Conservation (phyloP, 2,113 vertebrate genomes). For the Engystomops pustulosus region DNA sequence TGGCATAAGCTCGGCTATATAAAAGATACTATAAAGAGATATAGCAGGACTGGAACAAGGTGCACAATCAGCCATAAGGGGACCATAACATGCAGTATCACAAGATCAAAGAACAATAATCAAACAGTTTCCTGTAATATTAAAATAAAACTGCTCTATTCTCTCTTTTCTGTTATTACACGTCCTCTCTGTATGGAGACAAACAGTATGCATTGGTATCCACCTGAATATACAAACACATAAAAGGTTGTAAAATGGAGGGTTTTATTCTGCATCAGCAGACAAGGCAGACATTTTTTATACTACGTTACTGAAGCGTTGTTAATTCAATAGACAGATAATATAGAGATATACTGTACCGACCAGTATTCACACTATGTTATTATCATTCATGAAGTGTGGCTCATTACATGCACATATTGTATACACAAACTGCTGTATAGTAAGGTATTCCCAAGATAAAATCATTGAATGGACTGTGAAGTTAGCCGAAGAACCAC, state of each 20-base stretch:
- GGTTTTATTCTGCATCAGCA: neutral
- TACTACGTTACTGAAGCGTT: neutral
- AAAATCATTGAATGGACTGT: too few relatives aligned
- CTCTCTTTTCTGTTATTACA: neutral
- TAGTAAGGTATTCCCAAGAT: neutral
- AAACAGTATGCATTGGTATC: neutral
- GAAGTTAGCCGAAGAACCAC: too few relatives aligned
- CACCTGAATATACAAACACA: slow-evolving; percentile 13
- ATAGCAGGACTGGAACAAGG: neutral
- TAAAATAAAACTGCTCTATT: neutral
- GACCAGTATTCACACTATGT: too few relatives aligned
- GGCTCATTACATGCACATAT: neutral
- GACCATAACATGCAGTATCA: neutral
- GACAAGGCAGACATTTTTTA: neutral
- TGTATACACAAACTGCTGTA: neutral
- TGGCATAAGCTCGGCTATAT: neutral
- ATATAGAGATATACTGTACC: too few relatives aligned
- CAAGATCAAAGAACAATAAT: neutral
- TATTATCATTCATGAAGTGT: neutral
- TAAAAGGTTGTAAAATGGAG: neutral
- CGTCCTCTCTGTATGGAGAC: neutral
- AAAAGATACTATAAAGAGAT: slow-evolving; percentile 13
- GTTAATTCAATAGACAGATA: neutral
- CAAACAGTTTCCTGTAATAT: neutral
- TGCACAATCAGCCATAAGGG: neutral